These are phyloP conservation scores for Takifugu ocellatus DNA, from an alignment of 2,797 vertebrate genomes.

Conservation along the genomic window DNA sequence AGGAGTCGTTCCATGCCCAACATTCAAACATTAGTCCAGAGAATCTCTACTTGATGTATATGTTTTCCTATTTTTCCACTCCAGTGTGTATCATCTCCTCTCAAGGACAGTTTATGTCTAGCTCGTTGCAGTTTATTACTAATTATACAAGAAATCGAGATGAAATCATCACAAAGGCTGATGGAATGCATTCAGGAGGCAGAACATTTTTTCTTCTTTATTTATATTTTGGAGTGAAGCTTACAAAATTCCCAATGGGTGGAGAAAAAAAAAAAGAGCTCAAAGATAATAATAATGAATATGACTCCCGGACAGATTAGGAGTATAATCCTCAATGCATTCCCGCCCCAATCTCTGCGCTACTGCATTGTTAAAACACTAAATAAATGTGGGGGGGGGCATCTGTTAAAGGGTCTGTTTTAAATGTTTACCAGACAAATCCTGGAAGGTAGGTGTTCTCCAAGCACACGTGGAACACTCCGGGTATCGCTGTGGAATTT, in stretches of 20 bases:
- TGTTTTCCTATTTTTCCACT: no score
- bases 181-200: conserved; percentile 11
- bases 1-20: no score
- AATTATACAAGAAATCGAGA: conserved; percentile 23
- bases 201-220: background rate
- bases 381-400: background rate
- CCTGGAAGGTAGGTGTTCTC: conserved; percentile 2
- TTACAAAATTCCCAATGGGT: conserved; percentile 3
- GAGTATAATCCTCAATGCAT: no score
- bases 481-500: background rate
- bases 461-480: conserved; percentile 14
- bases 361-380: background rate
- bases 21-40: no score
- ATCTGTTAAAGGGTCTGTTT: background rate
- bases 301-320: no score
- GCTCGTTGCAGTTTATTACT: no score
- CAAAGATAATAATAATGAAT: background rate
- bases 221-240: background rate
- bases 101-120: no score
- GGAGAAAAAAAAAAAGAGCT: background rate
- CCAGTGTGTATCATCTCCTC: no score
- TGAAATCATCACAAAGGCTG: conserved; percentile 30
- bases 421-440: conserved; percentile 3
- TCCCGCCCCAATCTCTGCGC: no score
- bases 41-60: no score